Evolutionary conservation across 2,888 invertebrate species (phyloP).

Genomic region (Lasius platythorax): DNA sequence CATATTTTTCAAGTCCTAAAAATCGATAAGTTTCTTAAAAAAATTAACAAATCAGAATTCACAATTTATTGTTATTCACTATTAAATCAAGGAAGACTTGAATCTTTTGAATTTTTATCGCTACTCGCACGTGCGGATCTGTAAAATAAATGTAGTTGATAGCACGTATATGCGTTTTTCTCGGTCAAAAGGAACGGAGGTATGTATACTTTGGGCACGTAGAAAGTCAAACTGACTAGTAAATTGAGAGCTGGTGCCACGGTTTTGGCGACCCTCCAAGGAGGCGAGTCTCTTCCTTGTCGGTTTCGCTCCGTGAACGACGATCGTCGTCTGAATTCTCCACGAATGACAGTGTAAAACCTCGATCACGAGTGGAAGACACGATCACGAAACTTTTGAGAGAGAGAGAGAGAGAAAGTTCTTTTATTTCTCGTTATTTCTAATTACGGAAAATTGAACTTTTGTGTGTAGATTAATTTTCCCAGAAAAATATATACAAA

Average conservation of each 20-base stretch:
- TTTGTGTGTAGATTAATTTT: neutral
- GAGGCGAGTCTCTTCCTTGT: conserved; percentile 57
- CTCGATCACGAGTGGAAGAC: conserved; percentile 29
- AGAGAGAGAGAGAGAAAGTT: neutral
- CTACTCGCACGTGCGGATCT: conserved; percentile 7
- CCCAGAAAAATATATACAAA: neutral
- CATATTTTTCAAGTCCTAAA: neutral
- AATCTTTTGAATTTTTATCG: neutral
- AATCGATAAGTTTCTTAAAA: neutral
- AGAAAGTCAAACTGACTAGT: conserved; percentile 49
- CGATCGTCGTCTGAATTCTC: conserved; percentile 55
- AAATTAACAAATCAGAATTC: neutral
- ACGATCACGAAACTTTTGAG: neutral
- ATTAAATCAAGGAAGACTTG: neutral
- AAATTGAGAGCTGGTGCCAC: conserved; percentile 61
- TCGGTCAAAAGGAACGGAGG: conserved; percentile 32
- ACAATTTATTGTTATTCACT: conserved; percentile 1
- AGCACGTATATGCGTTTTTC: conserved; percentile 9
- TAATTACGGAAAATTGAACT: neutral
- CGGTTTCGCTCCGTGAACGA: conserved; percentile 49
- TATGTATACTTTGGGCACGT: conserved; percentile 42
- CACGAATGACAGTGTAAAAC: conserved; percentile 55
- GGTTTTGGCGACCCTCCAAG: conserved; percentile 68
- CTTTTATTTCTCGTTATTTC: neutral
- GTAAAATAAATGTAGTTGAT: conserved; percentile 10